Evolutionary conservation across 2,797 vertebrate genomes (phyloP).

Genomic region (Rallus crepitans): DNA sequence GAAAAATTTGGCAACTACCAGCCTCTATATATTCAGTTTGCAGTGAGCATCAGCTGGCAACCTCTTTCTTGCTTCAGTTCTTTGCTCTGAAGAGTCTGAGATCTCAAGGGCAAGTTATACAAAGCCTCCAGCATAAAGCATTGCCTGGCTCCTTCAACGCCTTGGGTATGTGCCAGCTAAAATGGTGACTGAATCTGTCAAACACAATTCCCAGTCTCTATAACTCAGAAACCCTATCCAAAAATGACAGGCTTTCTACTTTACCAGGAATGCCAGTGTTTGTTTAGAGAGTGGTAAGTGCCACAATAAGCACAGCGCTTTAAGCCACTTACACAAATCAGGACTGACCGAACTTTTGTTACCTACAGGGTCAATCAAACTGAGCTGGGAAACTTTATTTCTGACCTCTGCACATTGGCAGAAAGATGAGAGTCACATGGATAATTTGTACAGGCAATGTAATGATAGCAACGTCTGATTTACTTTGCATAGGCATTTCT

Average conservation of each 20-base stretch:
- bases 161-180: neutral
- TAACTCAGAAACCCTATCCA: neutral
- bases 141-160: neutral
- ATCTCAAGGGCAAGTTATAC: neutral
- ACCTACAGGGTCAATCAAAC: neutral
- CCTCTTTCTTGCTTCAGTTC: slow-evolving; percentile 1
- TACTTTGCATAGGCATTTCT: neutral
- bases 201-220: neutral
- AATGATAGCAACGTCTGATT: neutral
- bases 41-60: neutral
- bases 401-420: neutral
- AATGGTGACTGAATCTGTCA: neutral
- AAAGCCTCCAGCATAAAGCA: neutral
- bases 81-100: neutral
- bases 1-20: neutral
- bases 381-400: neutral
- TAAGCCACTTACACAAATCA: neutral
- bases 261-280: neutral
- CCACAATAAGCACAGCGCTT: neutral
- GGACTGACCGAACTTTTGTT: neutral
- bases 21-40: neutral
- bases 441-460: neutral
- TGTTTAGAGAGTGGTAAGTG: neutral
- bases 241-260: neutral
- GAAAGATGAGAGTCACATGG: neutral